Conservation (phyloP, 2,888 invertebrate species). For the Nemotelus pantherinus region DNA sequence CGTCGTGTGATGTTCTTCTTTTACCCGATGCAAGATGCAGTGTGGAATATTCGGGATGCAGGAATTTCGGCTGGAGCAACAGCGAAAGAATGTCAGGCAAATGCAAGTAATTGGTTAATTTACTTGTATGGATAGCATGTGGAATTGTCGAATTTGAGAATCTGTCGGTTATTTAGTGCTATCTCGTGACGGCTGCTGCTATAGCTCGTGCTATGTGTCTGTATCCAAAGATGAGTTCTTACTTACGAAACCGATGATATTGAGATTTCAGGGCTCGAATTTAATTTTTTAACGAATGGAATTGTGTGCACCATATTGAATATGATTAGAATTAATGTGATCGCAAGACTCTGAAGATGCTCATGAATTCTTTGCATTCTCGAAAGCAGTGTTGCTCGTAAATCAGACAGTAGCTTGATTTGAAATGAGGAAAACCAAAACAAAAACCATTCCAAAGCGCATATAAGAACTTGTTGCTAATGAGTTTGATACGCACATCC, state of each 20-base stretch:
- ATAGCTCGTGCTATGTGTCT: not conserved
- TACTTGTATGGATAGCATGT: conserved; percentile 20
- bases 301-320: too few species aligned
- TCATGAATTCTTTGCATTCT: too few species aligned
- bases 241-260: too few species aligned
- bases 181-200: not conserved
- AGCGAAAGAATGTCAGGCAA: conserved; percentile 12
- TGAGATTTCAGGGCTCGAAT: too few species aligned
- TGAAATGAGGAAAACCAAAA: not conserved
- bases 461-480: conserved; percentile 21
- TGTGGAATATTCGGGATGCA: not conserved
- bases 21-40: not conserved
- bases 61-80: conserved; percentile 18
- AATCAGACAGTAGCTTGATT: too few species aligned
- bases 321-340: too few species aligned
- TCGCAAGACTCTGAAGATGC: too few species aligned
- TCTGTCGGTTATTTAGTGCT: conserved; percentile 8
- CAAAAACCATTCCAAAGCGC: not conserved
- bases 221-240: not conserved
- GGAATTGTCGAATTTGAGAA: not conserved
- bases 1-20: not conserved
- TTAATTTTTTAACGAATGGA: too few species aligned
- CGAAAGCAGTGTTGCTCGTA: too few species aligned
- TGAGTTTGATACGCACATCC: conserved; percentile 38
- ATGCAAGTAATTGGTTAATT: conserved; percentile 37